phyloP scores from a whole-genome alignment of 2,888 invertebrate genomes.

The Orthosia incerta region DNA sequence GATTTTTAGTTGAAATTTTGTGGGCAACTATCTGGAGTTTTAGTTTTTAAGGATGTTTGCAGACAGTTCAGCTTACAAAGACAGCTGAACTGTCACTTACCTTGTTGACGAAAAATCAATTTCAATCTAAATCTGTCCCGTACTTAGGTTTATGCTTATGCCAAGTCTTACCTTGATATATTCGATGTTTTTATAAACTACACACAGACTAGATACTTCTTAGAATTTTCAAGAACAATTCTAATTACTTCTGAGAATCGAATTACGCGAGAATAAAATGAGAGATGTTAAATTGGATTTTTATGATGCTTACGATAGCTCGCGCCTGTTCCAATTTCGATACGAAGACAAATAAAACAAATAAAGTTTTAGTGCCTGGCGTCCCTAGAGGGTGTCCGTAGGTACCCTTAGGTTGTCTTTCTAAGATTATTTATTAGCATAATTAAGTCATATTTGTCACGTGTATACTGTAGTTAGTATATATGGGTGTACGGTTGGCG shows the following conservation, averaged over 20 bases:
- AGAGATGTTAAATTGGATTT: constrained; percentile 43
- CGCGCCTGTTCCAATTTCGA: constrained; percentile 20
- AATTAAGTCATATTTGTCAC: too few species aligned
- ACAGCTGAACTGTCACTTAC: not conserved
- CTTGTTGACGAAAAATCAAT: not conserved
- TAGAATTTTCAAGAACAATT: constrained; percentile 34
- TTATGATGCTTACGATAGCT: constrained; percentile 42
- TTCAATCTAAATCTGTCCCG: too few species aligned
- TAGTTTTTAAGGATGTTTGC: constrained; percentile 14
- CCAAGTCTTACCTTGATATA: not conserved
- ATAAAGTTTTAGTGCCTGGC: not conserved
- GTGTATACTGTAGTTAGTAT: too few species aligned
- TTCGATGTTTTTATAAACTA: not conserved
- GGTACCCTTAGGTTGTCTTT: not conserved
- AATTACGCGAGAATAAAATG: constrained; percentile 33
- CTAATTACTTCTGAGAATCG: constrained; percentile 51
- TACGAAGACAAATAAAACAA: constrained; percentile 1
- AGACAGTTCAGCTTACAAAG: not conserved
- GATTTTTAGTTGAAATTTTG: constrained; percentile 47
- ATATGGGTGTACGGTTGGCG: too few species aligned
- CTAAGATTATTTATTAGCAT: too few species aligned
- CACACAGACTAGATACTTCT: not conserved
- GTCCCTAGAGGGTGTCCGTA: not conserved
- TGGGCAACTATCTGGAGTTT: constrained; percentile 19
- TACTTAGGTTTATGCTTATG: not conserved